Percentiles rank a stretch among this genome's conserved stretches.
Conservation (phyloP, 2,113 vertebrate genomes). For the Odocoileus hemionus region DNA sequence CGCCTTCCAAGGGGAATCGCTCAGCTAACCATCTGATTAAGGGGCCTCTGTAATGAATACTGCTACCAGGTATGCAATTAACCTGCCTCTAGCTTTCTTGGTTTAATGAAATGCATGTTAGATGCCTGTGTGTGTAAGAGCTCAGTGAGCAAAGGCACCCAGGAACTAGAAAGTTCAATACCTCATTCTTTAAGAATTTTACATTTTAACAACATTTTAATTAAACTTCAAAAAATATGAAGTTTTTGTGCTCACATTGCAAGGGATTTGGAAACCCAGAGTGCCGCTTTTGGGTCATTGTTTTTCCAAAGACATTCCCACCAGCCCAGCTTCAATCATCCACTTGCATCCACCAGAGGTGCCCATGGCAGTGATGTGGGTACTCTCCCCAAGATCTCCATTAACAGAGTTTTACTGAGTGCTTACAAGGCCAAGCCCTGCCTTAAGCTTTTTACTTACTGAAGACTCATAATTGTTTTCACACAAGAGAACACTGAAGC, state of each 20-base stretch:
- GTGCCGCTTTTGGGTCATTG: neutral
- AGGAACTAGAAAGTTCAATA: neutral
- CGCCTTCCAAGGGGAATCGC: conserved; percentile 62
- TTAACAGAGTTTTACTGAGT: neutral
- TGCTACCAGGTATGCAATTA: conserved; percentile 51
- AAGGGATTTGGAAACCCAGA: neutral
- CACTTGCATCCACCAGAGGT: neutral
- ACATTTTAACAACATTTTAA: neutral
- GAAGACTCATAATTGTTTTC: neutral
- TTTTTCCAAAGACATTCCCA: neutral
- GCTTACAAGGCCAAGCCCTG: neutral
- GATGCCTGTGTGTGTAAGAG: neutral
- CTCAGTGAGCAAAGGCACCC: neutral
- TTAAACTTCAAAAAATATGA: neutral
- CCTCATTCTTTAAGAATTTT: neutral
- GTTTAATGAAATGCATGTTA: neutral
- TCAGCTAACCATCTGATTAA: conserved; percentile 52
- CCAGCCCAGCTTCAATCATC: neutral
- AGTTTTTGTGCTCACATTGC: neutral
- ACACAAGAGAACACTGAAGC: neutral
- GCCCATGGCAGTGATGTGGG: neutral
- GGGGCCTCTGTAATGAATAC: conserved; percentile 55
- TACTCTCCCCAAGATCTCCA: too few relatives aligned
- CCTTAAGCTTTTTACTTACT: neutral
- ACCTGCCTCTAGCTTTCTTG: neutral